These are phyloP conservation scores for Macquaria ambigua DNA, from an alignment of 2,113 vertebrate species.

Conservation along the genomic window DNA sequence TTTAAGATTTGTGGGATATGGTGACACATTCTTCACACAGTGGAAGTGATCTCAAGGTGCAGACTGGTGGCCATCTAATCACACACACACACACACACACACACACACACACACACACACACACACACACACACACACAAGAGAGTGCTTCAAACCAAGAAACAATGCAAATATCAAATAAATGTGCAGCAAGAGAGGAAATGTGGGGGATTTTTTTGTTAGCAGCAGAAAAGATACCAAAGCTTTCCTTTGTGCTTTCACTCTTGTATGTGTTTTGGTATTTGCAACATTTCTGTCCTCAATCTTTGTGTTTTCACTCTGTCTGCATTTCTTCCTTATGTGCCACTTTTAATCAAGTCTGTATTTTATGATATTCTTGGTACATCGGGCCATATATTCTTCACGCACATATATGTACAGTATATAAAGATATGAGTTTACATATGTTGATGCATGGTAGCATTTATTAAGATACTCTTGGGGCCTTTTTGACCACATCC, in stretches of 20 bases:
- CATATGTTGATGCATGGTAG: background rate
- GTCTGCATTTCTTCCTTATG: background rate
- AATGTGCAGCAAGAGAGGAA: background rate
- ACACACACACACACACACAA: background rate
- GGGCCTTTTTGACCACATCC: background rate
- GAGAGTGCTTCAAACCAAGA: background rate
- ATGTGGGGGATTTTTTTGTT: background rate
- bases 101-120: too few relatives aligned
- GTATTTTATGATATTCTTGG: background rate
- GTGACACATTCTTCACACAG: background rate
- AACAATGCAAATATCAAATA: conserved; percentile 10
- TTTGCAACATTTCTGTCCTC: background rate
- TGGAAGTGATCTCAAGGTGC: background rate
- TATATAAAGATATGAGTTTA: background rate
- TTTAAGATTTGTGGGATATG: background rate
- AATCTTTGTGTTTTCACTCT: background rate
- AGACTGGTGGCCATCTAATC: background rate
- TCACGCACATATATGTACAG: background rate
- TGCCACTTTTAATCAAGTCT: background rate
- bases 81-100: background rate
- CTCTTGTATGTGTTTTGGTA: background rate
- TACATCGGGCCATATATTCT: background rate
- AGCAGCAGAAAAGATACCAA: background rate
- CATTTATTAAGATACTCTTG: background rate
- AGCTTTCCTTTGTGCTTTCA: background rate